Percentiles rank a stretch among this genome's conserved stretches.
Evolutionary conservation across 2,888 invertebrate genomes (phyloP).

Genomic region (Nycteola revayana): DNA sequence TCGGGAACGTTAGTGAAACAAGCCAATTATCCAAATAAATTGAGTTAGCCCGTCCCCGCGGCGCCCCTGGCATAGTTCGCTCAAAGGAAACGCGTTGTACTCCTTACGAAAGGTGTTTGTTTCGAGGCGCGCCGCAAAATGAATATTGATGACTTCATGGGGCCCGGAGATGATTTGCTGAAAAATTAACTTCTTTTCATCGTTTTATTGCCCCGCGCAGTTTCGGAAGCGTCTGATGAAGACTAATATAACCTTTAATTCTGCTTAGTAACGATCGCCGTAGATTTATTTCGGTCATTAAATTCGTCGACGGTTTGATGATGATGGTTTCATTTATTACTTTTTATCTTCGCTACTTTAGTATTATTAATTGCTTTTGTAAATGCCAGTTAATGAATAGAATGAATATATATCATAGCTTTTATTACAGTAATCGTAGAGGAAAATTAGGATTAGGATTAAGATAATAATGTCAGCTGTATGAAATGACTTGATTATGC

Average conservation of each 20-base stretch:
- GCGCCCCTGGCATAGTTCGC: conserved; percentile 58
- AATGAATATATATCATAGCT: no score
- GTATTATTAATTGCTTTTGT: conserved; percentile 11
- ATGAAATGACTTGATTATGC: conserved; percentile 17
- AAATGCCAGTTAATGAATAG: not conserved
- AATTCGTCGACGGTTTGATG: conserved; percentile 22
- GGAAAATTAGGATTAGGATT: no score
- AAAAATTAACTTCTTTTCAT: conserved; percentile 81
- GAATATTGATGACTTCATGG: conserved; percentile 81
- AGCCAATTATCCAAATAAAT: conserved; percentile 77
- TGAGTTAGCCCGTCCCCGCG: conserved; percentile 55
- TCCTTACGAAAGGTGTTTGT: conserved; percentile 75
- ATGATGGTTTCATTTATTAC: conserved; percentile 24
- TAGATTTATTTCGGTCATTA: conserved; percentile 46
- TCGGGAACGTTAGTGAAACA: conserved; percentile 60
- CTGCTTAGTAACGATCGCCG: conserved; percentile 65
- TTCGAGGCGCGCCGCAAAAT: conserved; percentile 77
- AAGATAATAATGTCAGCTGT: not conserved
- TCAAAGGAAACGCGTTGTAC: conserved; percentile 67
- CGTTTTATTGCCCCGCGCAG: conserved; percentile 73
- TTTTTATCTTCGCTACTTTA: conserved; percentile 11
- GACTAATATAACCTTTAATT: conserved; percentile 78
- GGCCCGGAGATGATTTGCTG: conserved; percentile 78
- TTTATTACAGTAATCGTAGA: no score
- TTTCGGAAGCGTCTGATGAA: conserved; percentile 71